Evolutionary conservation across 2,113 vertebrate species (phyloP), one percentile per base, ranked within the genome.

Genomic region (Coptodon bakossiorum): DNA sequence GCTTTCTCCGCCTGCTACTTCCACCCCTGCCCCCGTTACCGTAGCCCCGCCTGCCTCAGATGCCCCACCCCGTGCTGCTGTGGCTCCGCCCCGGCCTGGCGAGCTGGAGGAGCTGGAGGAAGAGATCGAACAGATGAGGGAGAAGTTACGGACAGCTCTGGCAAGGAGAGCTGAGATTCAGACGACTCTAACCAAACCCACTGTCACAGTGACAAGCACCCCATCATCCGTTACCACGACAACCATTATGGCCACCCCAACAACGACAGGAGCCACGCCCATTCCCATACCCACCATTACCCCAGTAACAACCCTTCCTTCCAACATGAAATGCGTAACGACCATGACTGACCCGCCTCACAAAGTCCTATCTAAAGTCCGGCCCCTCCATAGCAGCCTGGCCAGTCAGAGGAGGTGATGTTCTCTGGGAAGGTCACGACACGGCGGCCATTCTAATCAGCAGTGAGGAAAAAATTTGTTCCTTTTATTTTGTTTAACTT

Each of bases 51-150:
- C 40, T 27, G 29, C 83, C 0, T 91, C 0, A 83, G 94, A 31
- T 45, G 43, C 1, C 34, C 66, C 2, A 1, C 89, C 4, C 19
- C 89, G 61, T 10, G 38, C 2, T 3, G 88, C 0, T 81, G 93
- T 45, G 10, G 84, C 82, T 1, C 4, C 93, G 2, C 59, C 79
- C 78, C 0, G 56, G 31, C 89, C 95, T 0, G 94, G 90, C 0
- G 97, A 98, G 91, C 94, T 98, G 10, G 90, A 89, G 91, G 96
- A 97, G 86, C 96, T 99, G 76, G 97, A 98, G 90, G 90, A 87
- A 36, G 94, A 92, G 83, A 99, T 99, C 1, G 92, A 95, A 16
- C 91, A 80, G 6, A 96, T 97, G 80, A 95, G 96, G 3, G 96
- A 96, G 0, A 96, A 96, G 83, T 94, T 99, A 68, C 94, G 93